Conservation (phyloP, 2,113 vertebrate genomes). For the Bos javanicus region DNA sequence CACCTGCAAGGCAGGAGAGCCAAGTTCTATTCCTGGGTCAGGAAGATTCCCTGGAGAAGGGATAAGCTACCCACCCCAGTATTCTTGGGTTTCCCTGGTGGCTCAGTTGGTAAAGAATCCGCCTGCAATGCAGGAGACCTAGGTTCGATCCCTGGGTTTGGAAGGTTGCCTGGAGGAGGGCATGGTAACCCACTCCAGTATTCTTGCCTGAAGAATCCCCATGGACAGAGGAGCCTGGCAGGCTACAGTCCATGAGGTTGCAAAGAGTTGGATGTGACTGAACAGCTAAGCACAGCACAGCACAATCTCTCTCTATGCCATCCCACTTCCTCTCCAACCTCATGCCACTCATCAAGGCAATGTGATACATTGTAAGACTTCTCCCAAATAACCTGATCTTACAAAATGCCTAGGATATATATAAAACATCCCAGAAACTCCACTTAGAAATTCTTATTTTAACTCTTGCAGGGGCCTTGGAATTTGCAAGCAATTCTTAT, state of each 20-base stretch:
- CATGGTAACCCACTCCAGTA: neutral
- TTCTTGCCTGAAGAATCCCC: neutral
- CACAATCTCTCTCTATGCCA: neutral
- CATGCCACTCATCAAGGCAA: neutral
- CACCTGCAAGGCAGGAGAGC: neutral
- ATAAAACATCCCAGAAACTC: neutral
- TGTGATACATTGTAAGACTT: neutral
- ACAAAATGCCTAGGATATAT: neutral
- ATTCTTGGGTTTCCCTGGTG: neutral
- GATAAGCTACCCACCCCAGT: neutral
- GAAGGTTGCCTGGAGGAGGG: neutral
- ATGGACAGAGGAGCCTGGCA: neutral
- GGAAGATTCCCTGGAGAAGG: neutral
- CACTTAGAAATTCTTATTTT: neutral
- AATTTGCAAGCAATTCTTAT: neutral
- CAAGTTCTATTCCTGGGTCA: neutral
- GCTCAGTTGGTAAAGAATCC: neutral
- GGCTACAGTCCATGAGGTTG: neutral
- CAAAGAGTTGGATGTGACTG: neutral
- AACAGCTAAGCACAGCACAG: neutral
- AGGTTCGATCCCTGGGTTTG: neutral
- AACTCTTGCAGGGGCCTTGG: neutral
- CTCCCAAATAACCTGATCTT: neutral
- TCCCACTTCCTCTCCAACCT: neutral
- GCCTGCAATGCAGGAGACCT: neutral